phyloP scores from a whole-genome alignment of 2,797 vertebrate genomes.

The Tangara arthus region DNA sequence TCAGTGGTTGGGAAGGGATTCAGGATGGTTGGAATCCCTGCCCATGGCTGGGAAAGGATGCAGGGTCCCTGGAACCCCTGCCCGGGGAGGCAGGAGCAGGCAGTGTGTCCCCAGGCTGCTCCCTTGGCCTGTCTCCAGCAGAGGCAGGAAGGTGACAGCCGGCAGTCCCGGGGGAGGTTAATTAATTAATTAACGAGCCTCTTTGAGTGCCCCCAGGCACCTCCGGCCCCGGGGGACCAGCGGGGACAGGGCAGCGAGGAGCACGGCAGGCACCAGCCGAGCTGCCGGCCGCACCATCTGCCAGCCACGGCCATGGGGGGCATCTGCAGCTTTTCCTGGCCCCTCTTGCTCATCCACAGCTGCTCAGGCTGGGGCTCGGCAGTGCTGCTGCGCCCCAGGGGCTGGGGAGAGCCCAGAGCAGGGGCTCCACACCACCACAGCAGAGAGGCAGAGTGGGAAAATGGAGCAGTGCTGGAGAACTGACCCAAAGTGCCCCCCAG shows the following conservation, averaged over 20 bases:
- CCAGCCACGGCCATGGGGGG: not conserved
- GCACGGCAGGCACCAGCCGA: conserved; percentile 34
- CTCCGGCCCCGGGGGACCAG: not conserved
- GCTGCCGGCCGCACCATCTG: conserved; percentile 50
- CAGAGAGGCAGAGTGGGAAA: not conserved
- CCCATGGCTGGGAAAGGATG: too few relatives aligned
- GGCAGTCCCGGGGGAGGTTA: not conserved
- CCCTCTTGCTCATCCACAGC: not conserved
- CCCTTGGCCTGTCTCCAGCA: not conserved
- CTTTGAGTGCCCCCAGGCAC: not conserved
- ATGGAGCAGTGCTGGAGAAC: not conserved
- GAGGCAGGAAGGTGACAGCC: not conserved
- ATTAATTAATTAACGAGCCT: conserved; percentile 48
- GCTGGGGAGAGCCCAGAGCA: not conserved
- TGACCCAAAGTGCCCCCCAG: accelerated
- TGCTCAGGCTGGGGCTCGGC: not conserved
- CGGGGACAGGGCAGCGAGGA: not conserved
- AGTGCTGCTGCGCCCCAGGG: not conserved
- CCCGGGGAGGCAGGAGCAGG: not conserved
- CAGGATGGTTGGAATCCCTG: too few relatives aligned
- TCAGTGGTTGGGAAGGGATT: too few relatives aligned
- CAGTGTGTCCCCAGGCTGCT: not conserved
- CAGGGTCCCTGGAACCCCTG: not conserved
- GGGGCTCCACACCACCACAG: not conserved
- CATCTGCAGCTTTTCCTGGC: not conserved